phyloP scores from a whole-genome alignment of 1,140 invertebrate species.

The Lepidurus arcticus region DNA sequence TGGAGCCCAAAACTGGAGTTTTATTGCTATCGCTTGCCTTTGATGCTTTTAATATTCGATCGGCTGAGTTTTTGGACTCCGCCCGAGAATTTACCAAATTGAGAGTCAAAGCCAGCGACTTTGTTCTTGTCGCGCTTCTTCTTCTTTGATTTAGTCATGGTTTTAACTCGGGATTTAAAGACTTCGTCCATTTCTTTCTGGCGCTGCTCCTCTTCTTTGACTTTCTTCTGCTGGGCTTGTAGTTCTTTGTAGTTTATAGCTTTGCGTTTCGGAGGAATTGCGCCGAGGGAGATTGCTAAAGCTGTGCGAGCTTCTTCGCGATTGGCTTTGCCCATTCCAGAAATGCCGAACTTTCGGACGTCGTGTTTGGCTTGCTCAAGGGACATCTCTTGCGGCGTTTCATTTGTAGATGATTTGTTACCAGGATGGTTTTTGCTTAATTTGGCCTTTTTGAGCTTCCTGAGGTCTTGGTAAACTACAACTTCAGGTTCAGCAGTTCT shows the following conservation, averaged over 20 bases:
- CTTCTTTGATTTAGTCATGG: conserved; percentile 24
- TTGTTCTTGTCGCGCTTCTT: conserved; percentile 30
- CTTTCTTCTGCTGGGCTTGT: conserved; percentile 43
- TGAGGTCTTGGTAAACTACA: conserved; percentile 27
- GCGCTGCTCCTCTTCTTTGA: conserved; percentile 41
- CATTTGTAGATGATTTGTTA: not conserved
- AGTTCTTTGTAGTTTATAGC: conserved; percentile 55
- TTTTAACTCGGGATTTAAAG: conserved; percentile 24
- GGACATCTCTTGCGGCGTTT: conserved; percentile 20
- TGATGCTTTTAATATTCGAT: not conserved
- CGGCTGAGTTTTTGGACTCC: conserved; percentile 25
- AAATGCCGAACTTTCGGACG: conserved; percentile 59
- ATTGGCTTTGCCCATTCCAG: conserved; percentile 52
- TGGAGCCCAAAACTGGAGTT: not conserved
- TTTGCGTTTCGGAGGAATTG: conserved; percentile 54
- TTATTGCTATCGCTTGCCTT: conserved; percentile 4
- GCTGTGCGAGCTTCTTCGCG: conserved; percentile 54
- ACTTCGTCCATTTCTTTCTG: conserved; percentile 33
- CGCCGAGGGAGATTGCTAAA: conserved; percentile 56
- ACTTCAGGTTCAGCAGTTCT: not conserved
- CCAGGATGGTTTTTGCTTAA: not conserved
- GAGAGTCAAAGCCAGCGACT: conserved; percentile 28
- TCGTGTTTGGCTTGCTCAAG: conserved; percentile 43
- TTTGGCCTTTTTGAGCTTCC: conserved; percentile 25
- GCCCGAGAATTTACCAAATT: conserved; percentile 30